Conservation (phyloP, 2,797 vertebrate genomes). For the Rhynchotus rufescens region DNA sequence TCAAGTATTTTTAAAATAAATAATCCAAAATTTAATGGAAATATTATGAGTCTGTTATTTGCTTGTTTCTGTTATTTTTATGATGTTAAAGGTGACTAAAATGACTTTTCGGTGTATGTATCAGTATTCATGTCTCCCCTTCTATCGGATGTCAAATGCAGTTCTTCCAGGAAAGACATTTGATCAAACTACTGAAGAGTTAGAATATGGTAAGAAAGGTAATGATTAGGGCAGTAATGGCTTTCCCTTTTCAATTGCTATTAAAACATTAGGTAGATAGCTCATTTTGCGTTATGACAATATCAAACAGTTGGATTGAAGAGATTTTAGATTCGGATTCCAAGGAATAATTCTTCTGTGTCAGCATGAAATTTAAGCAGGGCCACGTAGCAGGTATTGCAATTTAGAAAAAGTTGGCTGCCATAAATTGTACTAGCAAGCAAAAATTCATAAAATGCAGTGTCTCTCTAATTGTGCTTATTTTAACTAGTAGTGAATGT, state of each 20-base stretch:
- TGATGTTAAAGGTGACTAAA: background rate
- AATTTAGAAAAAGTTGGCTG: background rate
- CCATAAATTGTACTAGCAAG: background rate
- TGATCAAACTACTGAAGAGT: background rate
- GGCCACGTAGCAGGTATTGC: accelerated
- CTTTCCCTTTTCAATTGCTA: background rate
- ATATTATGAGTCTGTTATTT: background rate
- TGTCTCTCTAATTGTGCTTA: background rate
- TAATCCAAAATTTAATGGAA: background rate
- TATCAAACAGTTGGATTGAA: background rate
- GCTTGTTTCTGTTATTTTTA: background rate
- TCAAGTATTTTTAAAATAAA: background rate
- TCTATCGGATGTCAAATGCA: background rate
- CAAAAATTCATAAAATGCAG: background rate
- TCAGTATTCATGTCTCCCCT: background rate
- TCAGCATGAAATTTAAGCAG: background rate
- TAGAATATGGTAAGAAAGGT: background rate
- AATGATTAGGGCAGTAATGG: background rate
- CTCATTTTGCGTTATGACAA: accelerated
- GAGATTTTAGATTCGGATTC: background rate
- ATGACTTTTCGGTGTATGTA: background rate
- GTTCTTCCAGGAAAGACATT: background rate
- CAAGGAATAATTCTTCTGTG: background rate
- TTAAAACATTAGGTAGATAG: background rate
- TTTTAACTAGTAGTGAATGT: background rate